Evolutionary conservation across 2,797 vertebrate species (phyloP).

Genomic region (Trichosurus vulpecula): DNA sequence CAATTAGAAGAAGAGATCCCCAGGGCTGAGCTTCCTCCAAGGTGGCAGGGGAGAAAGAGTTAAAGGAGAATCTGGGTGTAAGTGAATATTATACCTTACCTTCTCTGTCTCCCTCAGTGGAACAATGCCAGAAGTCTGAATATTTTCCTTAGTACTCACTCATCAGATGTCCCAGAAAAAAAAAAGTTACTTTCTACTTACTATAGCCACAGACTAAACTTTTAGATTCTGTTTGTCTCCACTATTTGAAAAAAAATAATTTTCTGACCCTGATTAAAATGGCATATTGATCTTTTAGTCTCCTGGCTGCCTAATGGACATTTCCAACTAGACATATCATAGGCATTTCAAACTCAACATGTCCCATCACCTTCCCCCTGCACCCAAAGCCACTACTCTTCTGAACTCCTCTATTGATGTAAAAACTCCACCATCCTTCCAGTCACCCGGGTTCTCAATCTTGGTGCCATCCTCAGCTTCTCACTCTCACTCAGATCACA

Average conservation of each 20-base stretch:
- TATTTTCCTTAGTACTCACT: background rate
- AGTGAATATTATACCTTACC: background rate
- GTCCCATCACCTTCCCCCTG: background rate
- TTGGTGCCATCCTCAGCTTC: background rate
- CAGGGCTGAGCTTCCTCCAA: background rate
- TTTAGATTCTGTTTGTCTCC: background rate
- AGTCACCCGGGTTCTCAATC: background rate
- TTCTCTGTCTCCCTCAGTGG: fast-evolving
- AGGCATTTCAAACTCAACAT: background rate
- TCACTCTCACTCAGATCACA: background rate
- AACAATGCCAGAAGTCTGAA: fast-evolving
- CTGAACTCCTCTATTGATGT: background rate
- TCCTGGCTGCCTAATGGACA: background rate
- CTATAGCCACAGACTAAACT: background rate
- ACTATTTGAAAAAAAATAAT: background rate
- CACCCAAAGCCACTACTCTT: background rate
- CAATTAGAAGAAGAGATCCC: background rate
- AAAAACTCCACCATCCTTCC: background rate
- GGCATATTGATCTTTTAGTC: fast-evolving
- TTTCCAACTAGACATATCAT: background rate
- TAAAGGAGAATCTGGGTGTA: background rate
- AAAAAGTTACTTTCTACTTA: background rate
- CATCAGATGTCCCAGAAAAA: background rate
- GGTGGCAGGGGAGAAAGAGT: background rate
- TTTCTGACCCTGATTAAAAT: background rate